Evolutionary conservation across 2,797 vertebrate genomes (phyloP), one percentile per base, ranked within the genome.

Genomic region (Staurois parvus): DNA sequence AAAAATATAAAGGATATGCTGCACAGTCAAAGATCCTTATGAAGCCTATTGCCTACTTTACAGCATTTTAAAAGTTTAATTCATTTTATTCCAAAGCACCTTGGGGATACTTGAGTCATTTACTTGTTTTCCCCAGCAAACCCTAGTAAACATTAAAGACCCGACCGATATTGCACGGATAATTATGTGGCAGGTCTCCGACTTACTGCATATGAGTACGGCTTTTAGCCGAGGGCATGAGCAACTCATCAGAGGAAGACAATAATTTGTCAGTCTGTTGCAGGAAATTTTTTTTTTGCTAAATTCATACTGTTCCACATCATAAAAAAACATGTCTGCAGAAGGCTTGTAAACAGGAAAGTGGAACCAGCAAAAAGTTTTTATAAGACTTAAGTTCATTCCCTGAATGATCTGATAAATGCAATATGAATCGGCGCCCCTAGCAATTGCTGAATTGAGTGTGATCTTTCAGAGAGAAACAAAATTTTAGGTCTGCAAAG

Each of bases 241-340:
- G 81, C 72, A 68, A 80, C 69, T 87, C 81, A 87, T 87, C 80
- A 69, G 85, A 83, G 81, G 78, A 69, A 87, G 85, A 83, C 68
- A 79, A 79, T 87, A 74, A 87, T 87, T 87, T 87, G 85, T 87
- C 85, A 82, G 85, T 86, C 85, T 87, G 80, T 83, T 87, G 68
- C 85, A 72, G 52, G 75, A 66, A 62, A 59, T 52, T 40, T 64
- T 26, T 10, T 37, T 37, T 37, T 37, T 37, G 10, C 10, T 37
- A 67, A 59, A 79, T 83, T 83, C 68, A 79, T 82, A 87, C 80
- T 87, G 85, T 83, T 87, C 56, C 85, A 87, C 81, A 83, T 87
- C 80, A 87, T 87, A 87, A 83, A 87, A 83, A 87, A 87, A 87
- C 72, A 72, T 83, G 80, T 83, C 85, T 87, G 74, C 80, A 77